These are phyloP conservation scores for Odocoileus virginianus DNA, from an alignment of 2,113 vertebrate genomes.

Conservation along the genomic window DNA sequence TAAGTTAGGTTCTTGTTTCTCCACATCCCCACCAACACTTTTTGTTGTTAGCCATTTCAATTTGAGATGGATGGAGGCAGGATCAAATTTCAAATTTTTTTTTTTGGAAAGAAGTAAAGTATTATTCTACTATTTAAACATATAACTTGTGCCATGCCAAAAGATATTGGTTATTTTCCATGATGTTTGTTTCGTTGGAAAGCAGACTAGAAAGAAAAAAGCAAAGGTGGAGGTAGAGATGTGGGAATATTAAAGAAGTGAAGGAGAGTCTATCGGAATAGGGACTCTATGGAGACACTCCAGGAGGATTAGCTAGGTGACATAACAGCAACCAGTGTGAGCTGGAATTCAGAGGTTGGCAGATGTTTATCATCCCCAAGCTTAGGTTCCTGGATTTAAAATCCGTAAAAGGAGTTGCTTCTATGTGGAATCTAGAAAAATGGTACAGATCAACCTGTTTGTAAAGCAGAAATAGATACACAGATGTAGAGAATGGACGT, in stretches of 20 bases:
- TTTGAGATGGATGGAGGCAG: neutral
- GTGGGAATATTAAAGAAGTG: too few relatives aligned
- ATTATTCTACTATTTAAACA: neutral
- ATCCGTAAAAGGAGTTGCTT: neutral
- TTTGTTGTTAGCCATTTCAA: neutral
- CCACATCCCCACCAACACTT: neutral
- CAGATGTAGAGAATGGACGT: accelerated
- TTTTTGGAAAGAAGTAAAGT: neutral
- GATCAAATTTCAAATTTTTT: neutral
- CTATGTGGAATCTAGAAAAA: neutral
- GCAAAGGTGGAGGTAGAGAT: neutral
- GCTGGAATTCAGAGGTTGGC: neutral
- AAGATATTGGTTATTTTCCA: neutral
- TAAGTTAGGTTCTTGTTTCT: neutral
- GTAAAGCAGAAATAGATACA: neutral
- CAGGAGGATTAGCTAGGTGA: neutral
- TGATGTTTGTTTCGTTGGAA: neutral
- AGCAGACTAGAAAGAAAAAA: neutral
- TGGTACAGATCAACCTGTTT: neutral
- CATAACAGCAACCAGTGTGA: neutral
- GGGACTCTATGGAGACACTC: neutral
- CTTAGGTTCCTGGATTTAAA: neutral
- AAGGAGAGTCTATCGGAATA: neutral
- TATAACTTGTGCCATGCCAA: neutral
- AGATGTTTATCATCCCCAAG: neutral